These are phyloP conservation scores for Apaloderma vittatum DNA, from an alignment of 2,113 vertebrate genomes.

Conservation along the genomic window DNA sequence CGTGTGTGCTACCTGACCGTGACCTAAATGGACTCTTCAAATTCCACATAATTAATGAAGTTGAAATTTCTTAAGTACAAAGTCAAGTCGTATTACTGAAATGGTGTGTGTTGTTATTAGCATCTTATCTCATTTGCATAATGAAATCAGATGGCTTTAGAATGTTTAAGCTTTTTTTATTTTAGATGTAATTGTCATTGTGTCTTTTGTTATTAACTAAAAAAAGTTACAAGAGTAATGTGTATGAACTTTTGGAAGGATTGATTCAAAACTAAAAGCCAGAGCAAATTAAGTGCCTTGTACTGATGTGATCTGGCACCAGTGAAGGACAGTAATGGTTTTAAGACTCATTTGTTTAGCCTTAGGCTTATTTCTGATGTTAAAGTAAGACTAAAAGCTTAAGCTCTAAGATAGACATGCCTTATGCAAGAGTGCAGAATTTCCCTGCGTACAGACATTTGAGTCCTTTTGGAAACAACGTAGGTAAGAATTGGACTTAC, in stretches of 20 bases:
- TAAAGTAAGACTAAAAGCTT: neutral
- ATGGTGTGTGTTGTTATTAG: slow-evolving; percentile 15
- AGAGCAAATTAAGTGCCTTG: slow-evolving; percentile 15
- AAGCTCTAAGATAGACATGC: neutral
- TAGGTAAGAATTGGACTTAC: neutral
- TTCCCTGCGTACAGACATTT: neutral
- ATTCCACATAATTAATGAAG: neutral
- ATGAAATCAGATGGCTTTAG: slow-evolving; percentile 54
- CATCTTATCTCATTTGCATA: slow-evolving; percentile 47
- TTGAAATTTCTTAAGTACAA: slow-evolving; percentile 14
- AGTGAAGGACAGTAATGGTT: neutral
- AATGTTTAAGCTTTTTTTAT: slow-evolving; percentile 26
- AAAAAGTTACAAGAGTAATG: neutral
- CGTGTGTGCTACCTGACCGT: neutral
- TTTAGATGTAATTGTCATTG: slow-evolving; percentile 41
- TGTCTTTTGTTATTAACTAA: slow-evolving; percentile 51
- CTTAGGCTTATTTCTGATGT: neutral
- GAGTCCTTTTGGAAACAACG: neutral
- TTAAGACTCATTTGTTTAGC: slow-evolving; percentile 9
- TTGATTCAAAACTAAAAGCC: slow-evolving; percentile 38
- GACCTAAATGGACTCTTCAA: neutral
- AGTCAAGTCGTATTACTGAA: slow-evolving; percentile 37
- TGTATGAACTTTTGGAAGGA: slow-evolving; percentile 32
- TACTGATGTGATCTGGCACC: neutral
- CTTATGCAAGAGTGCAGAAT: neutral